Evolutionary conservation across 2,113 vertebrate genomes (phyloP).

Genomic region (Eurystomus gularis): DNA sequence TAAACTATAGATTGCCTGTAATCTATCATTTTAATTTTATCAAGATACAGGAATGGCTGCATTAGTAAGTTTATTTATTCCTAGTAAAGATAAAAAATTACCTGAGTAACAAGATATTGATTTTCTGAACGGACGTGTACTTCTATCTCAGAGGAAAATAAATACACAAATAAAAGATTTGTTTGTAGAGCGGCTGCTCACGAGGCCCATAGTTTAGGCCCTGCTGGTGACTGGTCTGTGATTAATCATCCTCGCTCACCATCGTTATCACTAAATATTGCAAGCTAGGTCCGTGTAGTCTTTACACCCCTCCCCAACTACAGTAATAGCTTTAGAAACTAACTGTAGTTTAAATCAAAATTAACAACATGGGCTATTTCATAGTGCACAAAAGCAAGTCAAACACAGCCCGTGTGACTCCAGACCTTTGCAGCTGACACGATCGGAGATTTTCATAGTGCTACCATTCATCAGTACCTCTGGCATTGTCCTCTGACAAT

Average conservation of each 20-base stretch:
- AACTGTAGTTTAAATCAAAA: neutral
- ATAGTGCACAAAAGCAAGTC: neutral
- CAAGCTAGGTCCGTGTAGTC: neutral
- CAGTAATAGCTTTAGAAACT: neutral
- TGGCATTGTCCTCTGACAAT: neutral
- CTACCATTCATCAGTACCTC: neutral
- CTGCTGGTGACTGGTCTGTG: neutral
- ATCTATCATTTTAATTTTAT: neutral
- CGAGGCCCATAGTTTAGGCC: neutral
- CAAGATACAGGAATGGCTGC: neutral
- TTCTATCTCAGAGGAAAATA: neutral
- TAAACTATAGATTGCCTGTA: neutral
- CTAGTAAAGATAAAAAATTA: neutral
- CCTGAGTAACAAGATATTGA: neutral
- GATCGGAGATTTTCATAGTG: too few relatives aligned
- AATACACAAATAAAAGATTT: neutral
- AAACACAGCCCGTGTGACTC: neutral
- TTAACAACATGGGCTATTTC: neutral
- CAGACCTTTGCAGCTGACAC: neutral
- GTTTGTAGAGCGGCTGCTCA: neutral
- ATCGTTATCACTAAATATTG: neutral
- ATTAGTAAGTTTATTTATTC: neutral
- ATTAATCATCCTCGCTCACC: neutral
- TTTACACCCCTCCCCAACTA: neutral
- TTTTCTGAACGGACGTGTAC: neutral